A percentile compares a stretch with the other conserved stretches of the same genome.
Evolutionary conservation across 2,797 vertebrate genomes (phyloP).

Genomic region (Periophthalmus magnuspinnatus): DNA sequence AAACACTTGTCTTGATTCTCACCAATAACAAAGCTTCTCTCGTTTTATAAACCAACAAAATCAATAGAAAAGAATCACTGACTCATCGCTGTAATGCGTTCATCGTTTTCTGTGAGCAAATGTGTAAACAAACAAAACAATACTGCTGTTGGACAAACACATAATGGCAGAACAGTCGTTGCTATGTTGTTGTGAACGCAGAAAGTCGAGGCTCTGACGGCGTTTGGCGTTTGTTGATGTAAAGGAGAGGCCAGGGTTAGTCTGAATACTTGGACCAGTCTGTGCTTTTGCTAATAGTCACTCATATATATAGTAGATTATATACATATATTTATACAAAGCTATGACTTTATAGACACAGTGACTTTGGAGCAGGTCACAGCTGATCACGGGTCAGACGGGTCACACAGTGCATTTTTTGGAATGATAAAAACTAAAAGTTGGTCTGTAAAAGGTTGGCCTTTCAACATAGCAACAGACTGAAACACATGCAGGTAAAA

Average conservation of each 20-base stretch:
- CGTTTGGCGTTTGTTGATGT: background rate
- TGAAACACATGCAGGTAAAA: slow-evolving; percentile 62
- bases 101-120: slow-evolving; percentile 51
- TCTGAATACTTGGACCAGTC: background rate
- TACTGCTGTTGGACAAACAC: slow-evolving; percentile 74
- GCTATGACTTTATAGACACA: background rate
- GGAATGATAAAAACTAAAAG: slow-evolving; percentile 11
- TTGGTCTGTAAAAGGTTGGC: background rate
- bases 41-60: slow-evolving; percentile 59
- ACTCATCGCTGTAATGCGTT: slow-evolving; percentile 51
- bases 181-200: slow-evolving; percentile 46
- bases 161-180: slow-evolving; percentile 68
- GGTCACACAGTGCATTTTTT: background rate
- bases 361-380: background rate
- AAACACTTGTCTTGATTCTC: slow-evolving; percentile 19
- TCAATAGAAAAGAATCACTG: slow-evolving; percentile 31
- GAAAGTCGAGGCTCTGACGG: background rate
- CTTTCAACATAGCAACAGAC: slow-evolving; percentile 64
- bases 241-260: background rate
- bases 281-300: background rate
- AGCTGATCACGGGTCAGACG: background rate
- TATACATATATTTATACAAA: background rate
- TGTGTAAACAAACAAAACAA: slow-evolving; percentile 54
- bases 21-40: slow-evolving; percentile 61
- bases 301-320: background rate